These are phyloP conservation scores for Echeneis naucrates DNA, from an alignment of 2,797 vertebrate genomes.

Conservation along the genomic window DNA sequence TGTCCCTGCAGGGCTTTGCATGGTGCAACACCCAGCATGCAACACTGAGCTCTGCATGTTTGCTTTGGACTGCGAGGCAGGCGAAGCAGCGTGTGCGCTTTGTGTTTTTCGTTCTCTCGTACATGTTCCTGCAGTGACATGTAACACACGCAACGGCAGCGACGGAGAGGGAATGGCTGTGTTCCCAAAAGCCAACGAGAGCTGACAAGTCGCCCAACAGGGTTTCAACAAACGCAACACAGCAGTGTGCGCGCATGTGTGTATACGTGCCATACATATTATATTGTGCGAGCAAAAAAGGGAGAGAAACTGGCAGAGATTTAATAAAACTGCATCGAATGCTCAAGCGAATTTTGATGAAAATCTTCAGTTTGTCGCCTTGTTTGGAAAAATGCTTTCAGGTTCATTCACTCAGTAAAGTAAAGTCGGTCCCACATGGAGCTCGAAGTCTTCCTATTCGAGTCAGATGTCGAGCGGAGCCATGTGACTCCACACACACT, in stretches of 20 bases:
- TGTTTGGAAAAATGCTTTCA: too few species aligned
- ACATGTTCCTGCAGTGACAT: not conserved
- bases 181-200: constrained; percentile 61
- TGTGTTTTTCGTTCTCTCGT: not conserved
- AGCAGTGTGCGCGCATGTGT: not conserved
- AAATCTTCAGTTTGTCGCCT: too few species aligned
- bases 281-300: not conserved
- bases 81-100: not conserved
- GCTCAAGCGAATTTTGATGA: too few species aligned
- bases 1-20: not conserved
- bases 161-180: constrained; percentile 30
- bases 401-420: too few species aligned
- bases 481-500: too few species aligned
- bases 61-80: constrained; percentile 3
- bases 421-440: too few species aligned
- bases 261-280: not conserved
- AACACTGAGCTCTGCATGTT: not conserved
- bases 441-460: too few species aligned
- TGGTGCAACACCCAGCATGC: not conserved
- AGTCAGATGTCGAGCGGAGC: too few species aligned
- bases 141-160: constrained; percentile 14
- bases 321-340: too few species aligned
- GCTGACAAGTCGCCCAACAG: constrained; percentile 56
- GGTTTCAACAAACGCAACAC: constrained; percentile 33
- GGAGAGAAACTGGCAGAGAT: not conserved